These are phyloP conservation scores for Psittacus erithacus DNA, from an alignment of 2,113 vertebrate genomes.

Conservation along the genomic window DNA sequence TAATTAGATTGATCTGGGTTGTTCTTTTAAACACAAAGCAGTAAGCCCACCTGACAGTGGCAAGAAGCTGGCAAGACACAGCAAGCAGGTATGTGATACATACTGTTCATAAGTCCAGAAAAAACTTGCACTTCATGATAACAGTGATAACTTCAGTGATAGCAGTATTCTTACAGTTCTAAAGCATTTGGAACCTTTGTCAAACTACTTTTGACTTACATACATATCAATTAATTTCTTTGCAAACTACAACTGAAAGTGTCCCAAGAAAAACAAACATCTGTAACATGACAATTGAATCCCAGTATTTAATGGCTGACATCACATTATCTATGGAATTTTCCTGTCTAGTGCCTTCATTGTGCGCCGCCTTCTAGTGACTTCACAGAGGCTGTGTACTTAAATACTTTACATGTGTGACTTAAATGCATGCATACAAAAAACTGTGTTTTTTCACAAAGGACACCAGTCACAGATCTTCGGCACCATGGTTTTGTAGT, in stretches of 20 bases:
- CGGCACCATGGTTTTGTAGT: not conserved
- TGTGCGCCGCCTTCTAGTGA: accelerated
- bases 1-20: not conserved
- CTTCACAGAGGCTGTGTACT: not conserved
- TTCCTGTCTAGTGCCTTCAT: not conserved
- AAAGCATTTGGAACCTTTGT: not conserved
- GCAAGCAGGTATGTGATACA: not conserved
- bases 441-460: not conserved
- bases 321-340: not conserved
- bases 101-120: not conserved
- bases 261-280: not conserved
- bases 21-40: not conserved
- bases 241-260: not conserved
- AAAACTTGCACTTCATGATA: not conserved
- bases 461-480: not conserved
- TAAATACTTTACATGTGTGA: not conserved
- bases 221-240: not conserved
- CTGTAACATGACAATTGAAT: not conserved
- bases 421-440: not conserved
- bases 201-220: not conserved
- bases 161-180: not conserved
- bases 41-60: not conserved
- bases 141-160: not conserved
- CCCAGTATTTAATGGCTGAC: not conserved
- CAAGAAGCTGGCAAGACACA: not conserved